Evolutionary conservation across 2,113 vertebrate genomes (phyloP), one percentile per base, ranked within the genome.

Genomic region (Actinemys pallida): DNA sequence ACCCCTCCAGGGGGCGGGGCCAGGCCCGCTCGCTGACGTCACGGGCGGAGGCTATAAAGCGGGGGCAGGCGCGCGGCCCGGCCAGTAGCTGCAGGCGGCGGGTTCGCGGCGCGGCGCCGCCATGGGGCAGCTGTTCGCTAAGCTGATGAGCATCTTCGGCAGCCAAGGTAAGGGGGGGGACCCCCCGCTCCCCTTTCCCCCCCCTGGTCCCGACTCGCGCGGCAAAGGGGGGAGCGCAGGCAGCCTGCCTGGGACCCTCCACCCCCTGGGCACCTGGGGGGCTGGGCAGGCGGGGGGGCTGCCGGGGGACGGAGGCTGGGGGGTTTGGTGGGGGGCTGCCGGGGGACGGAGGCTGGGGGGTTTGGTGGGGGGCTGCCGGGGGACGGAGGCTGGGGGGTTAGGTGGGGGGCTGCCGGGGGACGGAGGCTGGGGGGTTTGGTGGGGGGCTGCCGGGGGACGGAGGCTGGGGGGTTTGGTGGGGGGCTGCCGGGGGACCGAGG

Each of bases 41-140:
- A 72, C 35, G 35, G 35, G 16, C 35, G 35, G 35, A 72, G 65
- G 35, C 65, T 72, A 72, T 72, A 72, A 72, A 39, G 7, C 25
- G 1, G 42, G 6, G 25, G 76, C 27, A 13, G 25, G 45, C 25
- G 45, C 29, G 6, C 24, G 5, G 24, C 27, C 4, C 29, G n/a
- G n/a, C 17, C 65, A 10, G 39, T 24, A 13, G 47, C 25, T 8
- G 22, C 13, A 52, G n/a, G 45, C 24, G n/a, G 76, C 42, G 76
- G 76, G 76, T 78, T 10, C 31, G 8, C n/a, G 13, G 25, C 27
- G 39, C 8, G 72, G 29, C 29, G 31, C 22, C 62, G 76, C 78
- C n/a, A 94, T 97, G 96, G 96, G 97, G 53, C 92, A 97, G 52
- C 92, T 96, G 65, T 89, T 97, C 7, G 72, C 93, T 59, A 97